Base-by-base conservation (phyloP, 1,140 invertebrate genomes). In the Manduca sexta region DNA sequence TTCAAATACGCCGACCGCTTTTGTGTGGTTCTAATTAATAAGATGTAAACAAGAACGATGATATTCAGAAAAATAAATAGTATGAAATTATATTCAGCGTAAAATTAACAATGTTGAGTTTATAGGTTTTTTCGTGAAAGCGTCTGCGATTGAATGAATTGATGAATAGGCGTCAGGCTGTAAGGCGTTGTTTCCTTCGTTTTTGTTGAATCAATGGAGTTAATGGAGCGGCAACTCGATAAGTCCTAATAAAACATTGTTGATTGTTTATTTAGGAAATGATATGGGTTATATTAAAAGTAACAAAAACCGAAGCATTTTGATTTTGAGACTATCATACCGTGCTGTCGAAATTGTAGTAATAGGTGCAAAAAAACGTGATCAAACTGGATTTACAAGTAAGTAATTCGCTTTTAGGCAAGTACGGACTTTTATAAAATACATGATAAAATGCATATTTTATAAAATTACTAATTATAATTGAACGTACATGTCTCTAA, bases 61-160 rank as follows among this genome's bases (percentile, higher is more conserved):
- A 81, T 79, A 74, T 70, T 81, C 63, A 70, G 64, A 79, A 83
- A 83, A 73, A 71, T 74, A 83, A 83, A 79, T 77, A 79, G 71
- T 75, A 74, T 72, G 77, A 76, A 78, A 69, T 54, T 37, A 56
- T 39, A 37, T 56, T 55, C 62, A 62, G 64, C 63, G 65, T 64
- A 62, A 64, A 64, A 71, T 64, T 72, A 78, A 83, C 68, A 74
- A 80, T 79, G 66, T 64, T 69, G 69, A 68, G 74, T 68, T 73
- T 66, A 58, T 63, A 69, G 55, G 51, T 72, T 73, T 74, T 74
- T 71, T 69, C 59, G 39, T 63, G 45, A 62, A 57, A 52, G 64
- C 64, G 38, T 17, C 21, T 26, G 21, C 8, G 21, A 40, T 40
- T 16, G 60, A 67, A 60, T 72, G 58, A 69, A 69, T 65, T 61